Evolutionary conservation across 1,140 invertebrate genomes (phyloP).

Genomic region (Pachypeltis micranthus): DNA sequence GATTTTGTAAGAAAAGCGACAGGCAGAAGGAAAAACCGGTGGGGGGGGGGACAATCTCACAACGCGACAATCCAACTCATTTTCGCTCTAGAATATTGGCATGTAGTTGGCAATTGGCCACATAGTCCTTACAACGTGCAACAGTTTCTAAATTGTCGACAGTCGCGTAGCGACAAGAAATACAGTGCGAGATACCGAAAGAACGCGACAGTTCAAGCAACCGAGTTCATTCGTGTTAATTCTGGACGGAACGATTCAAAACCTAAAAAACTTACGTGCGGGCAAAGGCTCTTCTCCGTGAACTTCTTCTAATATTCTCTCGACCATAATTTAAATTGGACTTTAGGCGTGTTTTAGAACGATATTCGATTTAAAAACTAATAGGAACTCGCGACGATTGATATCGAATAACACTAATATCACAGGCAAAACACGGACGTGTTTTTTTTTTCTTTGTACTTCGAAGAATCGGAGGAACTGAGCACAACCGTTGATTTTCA

Average conservation of each 20-base stretch:
- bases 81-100: neutral
- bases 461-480: no score
- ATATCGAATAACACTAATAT: neutral
- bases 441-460: no score
- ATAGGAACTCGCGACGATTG: neutral
- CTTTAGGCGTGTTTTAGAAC: neutral
- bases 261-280: conserved; percentile 16
- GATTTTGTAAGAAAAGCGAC: no score
- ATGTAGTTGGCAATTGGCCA: neutral
- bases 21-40: no score
- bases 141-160: neutral
- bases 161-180: neutral
- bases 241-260: neutral
- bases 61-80: no score
- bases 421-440: no score
- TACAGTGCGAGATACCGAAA: neutral
- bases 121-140: neutral
- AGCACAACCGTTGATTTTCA: no score
- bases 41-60: no score
- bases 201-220: neutral
- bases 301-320: conserved; percentile 22
- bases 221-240: neutral
- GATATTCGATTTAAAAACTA: neutral
- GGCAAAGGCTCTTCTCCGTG: conserved; percentile 18
- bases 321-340: conserved; percentile 18